These are phyloP conservation scores for Pandemis corylana DNA, from an alignment of 2,888 invertebrate genomes.

Conservation along the genomic window DNA sequence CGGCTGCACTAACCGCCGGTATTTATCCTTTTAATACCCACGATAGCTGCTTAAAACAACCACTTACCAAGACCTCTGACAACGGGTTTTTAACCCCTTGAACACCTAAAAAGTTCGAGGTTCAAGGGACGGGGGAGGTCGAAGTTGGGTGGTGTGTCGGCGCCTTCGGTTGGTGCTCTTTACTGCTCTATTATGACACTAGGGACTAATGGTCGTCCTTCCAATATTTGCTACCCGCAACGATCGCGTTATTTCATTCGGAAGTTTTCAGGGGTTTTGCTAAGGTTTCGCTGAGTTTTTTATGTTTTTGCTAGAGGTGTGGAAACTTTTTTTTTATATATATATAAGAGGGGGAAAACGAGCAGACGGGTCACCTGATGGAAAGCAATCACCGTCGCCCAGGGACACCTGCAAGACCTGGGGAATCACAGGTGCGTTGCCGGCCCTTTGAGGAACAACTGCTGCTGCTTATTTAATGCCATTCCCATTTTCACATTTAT, in stretches of 20 bases:
- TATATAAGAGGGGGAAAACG: too few relatives aligned
- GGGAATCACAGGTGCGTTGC: too few relatives aligned
- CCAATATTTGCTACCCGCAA: constrained; percentile 44
- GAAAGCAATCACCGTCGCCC: too few relatives aligned
- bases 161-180: constrained; percentile 45
- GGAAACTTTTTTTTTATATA: too few relatives aligned
- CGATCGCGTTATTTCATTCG: constrained; percentile 24
- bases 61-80: constrained; percentile 28
- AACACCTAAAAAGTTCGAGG: background rate
- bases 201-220: constrained; percentile 44
- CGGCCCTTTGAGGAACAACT: too few relatives aligned
- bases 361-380: too few relatives aligned
- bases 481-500: too few relatives aligned
- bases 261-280: constrained; percentile 1
- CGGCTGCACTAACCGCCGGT: constrained; percentile 45
- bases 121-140: constrained; percentile 16
- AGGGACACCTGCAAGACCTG: too few relatives aligned
- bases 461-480: too few relatives aligned
- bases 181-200: constrained; percentile 47
- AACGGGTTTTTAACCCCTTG: background rate
- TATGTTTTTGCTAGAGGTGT: background rate
- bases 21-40: constrained; percentile 49
- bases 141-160: constrained; percentile 34
- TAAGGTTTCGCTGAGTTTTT: background rate
- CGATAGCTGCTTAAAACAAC: constrained; percentile 45